Conservation (phyloP, 2,113 vertebrate genomes). For the Larimichthys crocea region DNA sequence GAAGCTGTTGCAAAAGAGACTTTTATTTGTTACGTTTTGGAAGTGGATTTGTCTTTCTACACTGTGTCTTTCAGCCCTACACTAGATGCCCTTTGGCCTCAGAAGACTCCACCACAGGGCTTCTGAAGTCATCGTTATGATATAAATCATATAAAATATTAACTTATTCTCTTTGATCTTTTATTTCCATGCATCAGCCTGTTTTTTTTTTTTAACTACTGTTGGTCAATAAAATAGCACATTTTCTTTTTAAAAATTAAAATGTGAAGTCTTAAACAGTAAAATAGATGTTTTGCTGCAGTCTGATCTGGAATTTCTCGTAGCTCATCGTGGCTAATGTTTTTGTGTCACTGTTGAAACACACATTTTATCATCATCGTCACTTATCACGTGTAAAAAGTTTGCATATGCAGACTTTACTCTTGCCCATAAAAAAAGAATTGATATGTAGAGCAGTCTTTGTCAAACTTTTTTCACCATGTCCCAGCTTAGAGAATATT, state of each 20-base stretch:
- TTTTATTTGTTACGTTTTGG: slow-evolving; percentile 44
- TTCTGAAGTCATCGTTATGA: not conserved
- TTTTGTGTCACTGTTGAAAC: too few species aligned
- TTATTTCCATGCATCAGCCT: not conserved
- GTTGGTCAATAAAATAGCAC: not conserved
- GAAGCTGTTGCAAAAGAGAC: slow-evolving; percentile 51
- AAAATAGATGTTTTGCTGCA: not conserved
- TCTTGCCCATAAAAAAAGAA: not conserved
- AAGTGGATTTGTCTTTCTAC: slow-evolving; percentile 30
- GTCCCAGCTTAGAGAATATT: too few species aligned
- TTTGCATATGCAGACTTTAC: slow-evolving; percentile 3
- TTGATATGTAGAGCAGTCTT: not conserved
- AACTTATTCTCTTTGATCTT: not conserved
- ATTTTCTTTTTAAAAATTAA: not conserved
- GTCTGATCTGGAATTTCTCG: not conserved
- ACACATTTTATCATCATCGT: not conserved
- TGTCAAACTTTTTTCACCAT: too few species aligned
- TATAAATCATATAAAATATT: not conserved
- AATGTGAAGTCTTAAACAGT: not conserved
- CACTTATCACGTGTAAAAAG: not conserved
- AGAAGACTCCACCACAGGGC: not conserved
- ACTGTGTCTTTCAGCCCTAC: slow-evolving; percentile 9
- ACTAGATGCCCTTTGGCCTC: slow-evolving; percentile 7
- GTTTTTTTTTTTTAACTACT: not conserved
- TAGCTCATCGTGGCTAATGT: not conserved